Conservation (phyloP, 2,113 vertebrate species). For the Menura novaehollandiae region DNA sequence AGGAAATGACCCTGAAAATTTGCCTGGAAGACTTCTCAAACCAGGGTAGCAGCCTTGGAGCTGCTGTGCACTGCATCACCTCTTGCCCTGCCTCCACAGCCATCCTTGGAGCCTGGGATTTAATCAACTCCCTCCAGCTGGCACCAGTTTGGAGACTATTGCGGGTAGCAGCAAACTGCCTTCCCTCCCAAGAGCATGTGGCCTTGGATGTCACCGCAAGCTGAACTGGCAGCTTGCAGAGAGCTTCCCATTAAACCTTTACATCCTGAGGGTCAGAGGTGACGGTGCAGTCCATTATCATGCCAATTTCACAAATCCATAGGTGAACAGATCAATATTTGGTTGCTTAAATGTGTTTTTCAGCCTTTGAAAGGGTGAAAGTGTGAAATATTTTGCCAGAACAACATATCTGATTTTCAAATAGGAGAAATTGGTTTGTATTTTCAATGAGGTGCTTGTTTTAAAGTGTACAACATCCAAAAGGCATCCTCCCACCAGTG, state of each 20-base stretch:
- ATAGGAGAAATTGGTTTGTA: not conserved
- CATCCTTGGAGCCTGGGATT: not conserved
- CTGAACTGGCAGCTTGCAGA: not conserved
- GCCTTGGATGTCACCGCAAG: not conserved
- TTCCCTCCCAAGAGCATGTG: not conserved
- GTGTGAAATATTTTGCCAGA: not conserved
- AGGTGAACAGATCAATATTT: not conserved
- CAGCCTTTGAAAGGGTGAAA: not conserved
- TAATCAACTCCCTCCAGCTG: not conserved
- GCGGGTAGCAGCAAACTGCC: not conserved
- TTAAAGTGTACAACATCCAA: not conserved
- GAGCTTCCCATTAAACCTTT: not conserved
- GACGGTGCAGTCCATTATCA: not conserved
- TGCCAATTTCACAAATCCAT: not conserved
- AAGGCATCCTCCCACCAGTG: not conserved
- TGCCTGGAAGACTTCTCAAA: not conserved
- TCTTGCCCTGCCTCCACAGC: not conserved
- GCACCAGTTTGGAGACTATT: not conserved
- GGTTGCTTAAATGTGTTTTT: not conserved
- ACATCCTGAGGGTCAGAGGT: not conserved
- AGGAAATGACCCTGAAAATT: not conserved
- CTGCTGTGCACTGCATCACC: not conserved
- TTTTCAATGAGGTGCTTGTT: not conserved
- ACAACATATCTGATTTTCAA: not conserved
- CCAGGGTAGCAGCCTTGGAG: fast-evolving